Percentiles rank a stretch among this genome's conserved stretches.
phyloP scores from a whole-genome alignment of 2,113 vertebrate species.

The Donacobius atricapilla region DNA sequence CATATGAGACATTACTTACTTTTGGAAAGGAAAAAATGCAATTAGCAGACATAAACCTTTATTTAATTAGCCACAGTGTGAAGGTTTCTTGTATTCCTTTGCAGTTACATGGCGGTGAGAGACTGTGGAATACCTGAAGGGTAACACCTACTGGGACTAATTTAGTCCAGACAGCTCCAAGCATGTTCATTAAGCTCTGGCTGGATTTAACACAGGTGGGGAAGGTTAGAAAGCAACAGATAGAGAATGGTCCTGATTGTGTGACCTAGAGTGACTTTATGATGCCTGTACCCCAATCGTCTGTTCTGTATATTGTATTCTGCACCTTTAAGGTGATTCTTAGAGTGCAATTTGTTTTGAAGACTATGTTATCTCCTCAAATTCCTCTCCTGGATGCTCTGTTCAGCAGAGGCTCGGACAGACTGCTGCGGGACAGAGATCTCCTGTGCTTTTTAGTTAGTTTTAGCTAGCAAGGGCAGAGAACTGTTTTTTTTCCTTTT shows the following conservation, averaged over 20 bases:
- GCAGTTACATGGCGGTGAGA: slow-evolving; percentile 57
- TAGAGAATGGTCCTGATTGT: slow-evolving; percentile 90
- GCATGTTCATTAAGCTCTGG: slow-evolving; percentile 90
- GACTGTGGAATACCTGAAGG: slow-evolving; percentile 82
- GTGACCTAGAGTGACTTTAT: no score
- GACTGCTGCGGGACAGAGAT: no score
- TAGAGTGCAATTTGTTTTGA: no score
- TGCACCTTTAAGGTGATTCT: no score
- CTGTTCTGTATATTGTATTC: no score
- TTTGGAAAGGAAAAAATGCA: neutral
- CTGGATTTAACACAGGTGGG: slow-evolving; percentile 89
- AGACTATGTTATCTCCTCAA: no score
- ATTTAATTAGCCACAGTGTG: slow-evolving; percentile 74
- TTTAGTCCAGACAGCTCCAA: slow-evolving; percentile 91
- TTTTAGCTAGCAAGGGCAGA: no score
- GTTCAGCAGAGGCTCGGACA: no score
- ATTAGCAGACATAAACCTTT: slow-evolving; percentile 60
- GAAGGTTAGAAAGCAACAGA: slow-evolving; percentile 85
- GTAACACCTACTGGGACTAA: slow-evolving; percentile 90
- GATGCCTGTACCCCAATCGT: no score
- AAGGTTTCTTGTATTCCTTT: slow-evolving; percentile 73
- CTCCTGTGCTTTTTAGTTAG: no score
- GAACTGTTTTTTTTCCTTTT: no score
- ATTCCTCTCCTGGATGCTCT: no score
- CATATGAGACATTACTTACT: neutral